Conservation (phyloP, 2,888 invertebrate genomes). For the Cylloceria caligata region DNA sequence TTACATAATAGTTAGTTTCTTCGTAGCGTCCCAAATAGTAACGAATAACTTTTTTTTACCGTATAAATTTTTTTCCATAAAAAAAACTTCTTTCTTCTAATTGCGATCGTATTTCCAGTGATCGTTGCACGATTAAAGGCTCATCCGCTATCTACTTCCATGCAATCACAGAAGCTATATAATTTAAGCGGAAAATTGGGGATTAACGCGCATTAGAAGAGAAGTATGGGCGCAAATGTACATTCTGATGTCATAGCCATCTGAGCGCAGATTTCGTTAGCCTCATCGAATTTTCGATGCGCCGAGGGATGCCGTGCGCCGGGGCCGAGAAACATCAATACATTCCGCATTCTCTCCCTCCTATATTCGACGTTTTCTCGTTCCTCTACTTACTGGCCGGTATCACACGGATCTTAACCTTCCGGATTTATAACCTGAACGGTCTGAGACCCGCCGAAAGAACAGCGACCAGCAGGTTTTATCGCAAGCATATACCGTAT, state of each 20-base stretch:
- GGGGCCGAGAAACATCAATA: slow-evolving; percentile 56
- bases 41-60: too few species aligned
- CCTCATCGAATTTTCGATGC: slow-evolving; percentile 33
- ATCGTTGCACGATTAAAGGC: not conserved
- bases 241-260: not conserved
- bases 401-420: slow-evolving; percentile 16
- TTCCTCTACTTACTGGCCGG: slow-evolving; percentile 9
- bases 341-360: slow-evolving; percentile 48
- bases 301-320: slow-evolving; percentile 10
- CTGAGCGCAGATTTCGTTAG: slow-evolving; percentile 1
- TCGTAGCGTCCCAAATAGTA: not conserved
- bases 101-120: not conserved
- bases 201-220: not conserved
- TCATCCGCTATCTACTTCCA: not conserved
- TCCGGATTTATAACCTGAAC: slow-evolving; percentile 47
- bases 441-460: slow-evolving; percentile 4
- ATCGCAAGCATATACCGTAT: slow-evolving; percentile 34
- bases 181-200: not conserved
- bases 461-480: slow-evolving; percentile 4
- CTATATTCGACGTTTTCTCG: slow-evolving; percentile 14
- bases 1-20: not conserved
- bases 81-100: not conserved
- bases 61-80: too few species aligned
- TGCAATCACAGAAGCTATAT: not conserved
- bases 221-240: not conserved